Evolutionary conservation across 2,888 invertebrate genomes (phyloP).

Genomic region (Brenthis hecate): DNA sequence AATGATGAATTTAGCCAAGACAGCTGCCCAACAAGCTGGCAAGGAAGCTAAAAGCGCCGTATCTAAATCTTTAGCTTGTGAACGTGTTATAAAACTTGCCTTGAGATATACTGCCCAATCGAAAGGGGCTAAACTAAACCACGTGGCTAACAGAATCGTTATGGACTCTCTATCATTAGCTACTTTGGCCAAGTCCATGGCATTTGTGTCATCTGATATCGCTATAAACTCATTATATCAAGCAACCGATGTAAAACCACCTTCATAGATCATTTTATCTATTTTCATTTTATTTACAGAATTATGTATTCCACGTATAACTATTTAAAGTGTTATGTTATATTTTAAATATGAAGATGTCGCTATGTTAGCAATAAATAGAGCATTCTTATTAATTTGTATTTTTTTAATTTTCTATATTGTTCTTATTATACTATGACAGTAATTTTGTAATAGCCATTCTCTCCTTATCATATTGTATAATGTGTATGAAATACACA

Average conservation of each 20-base stretch:
- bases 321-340: too few species aligned
- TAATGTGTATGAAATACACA: too few species aligned
- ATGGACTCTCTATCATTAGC: slow-evolving; percentile 74
- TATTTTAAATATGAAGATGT: too few species aligned
- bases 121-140: slow-evolving; percentile 70
- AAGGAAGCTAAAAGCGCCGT: slow-evolving; percentile 75
- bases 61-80: slow-evolving; percentile 71
- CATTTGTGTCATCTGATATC: slow-evolving; percentile 75
- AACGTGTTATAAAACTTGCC: slow-evolving; percentile 70
- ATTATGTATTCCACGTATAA: too few species aligned
- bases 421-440: too few species aligned
- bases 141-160: slow-evolving; percentile 73
- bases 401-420: too few species aligned
- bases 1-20: slow-evolving; percentile 78
- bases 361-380: too few species aligned
- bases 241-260: slow-evolving; percentile 73
- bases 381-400: too few species aligned
- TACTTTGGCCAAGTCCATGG: slow-evolving; percentile 76
- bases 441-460: too few species aligned
- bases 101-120: slow-evolving; percentile 75
- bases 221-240: slow-evolving; percentile 76
- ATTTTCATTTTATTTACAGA: neutral
- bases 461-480: too few species aligned
- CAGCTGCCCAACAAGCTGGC: slow-evolving; percentile 76
- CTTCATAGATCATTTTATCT: slow-evolving; percentile 50